Evolutionary conservation across 2,888 invertebrate species (phyloP).

Genomic region (Gryllus longicercus): DNA sequence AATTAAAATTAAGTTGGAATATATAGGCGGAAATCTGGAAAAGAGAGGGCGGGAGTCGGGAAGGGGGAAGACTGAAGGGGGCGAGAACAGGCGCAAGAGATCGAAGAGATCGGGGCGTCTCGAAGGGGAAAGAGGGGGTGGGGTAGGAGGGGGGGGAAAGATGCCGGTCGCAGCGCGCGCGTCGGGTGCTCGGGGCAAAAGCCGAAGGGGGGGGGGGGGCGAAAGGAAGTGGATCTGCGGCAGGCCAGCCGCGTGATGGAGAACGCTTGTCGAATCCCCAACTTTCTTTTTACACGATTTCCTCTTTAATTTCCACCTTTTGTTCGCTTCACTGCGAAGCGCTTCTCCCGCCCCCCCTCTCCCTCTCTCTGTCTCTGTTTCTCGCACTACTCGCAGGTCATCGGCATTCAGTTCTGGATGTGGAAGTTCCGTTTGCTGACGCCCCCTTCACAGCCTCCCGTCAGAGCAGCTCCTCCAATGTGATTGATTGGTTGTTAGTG

Average conservation of each 20-base stretch:
- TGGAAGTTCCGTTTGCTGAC: no score
- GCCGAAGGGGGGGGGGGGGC: background rate
- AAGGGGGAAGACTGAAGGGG: background rate
- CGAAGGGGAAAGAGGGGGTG: background rate
- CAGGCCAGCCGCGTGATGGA: background rate
- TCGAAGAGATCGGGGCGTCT: background rate
- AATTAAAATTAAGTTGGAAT: background rate
- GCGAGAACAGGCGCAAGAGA: background rate
- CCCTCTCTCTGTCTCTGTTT: no score
- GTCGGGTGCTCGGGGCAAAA: background rate
- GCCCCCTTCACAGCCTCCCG: no score
- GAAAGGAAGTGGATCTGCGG: background rate
- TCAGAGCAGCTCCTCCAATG: no score
- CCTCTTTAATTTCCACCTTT: constrained; percentile 11
- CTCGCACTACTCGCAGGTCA: no score
- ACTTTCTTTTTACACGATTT: background rate
- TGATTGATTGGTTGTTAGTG: no score
- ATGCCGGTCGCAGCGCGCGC: background rate
- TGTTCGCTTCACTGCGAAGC: background rate
- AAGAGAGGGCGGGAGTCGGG: background rate
- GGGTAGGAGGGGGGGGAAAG: background rate
- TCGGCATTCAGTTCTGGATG: no score
- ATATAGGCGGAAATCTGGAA: background rate
- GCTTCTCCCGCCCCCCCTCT: background rate
- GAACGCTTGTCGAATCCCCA: background rate